Percentiles rank a stretch among this genome's conserved stretches.
Conservation (phyloP, 2,113 vertebrate genomes). For the Centrocercus urophasianus region DNA sequence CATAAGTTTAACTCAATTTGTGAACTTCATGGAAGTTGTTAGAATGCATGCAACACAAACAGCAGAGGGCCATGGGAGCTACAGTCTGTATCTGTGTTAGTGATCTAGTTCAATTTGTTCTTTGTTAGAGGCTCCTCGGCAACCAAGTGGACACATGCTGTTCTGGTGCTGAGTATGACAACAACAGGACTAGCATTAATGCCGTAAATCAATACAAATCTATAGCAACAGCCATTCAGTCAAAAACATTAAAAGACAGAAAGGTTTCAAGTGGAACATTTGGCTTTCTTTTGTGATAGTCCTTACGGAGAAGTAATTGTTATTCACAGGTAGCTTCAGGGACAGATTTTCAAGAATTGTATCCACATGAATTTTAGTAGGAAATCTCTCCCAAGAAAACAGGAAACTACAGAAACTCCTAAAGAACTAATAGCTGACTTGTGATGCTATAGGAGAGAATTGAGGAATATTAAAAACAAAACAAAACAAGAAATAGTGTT, state of each 20-base stretch:
- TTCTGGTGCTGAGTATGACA: neutral
- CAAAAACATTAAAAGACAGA: neutral
- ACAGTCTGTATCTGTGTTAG: neutral
- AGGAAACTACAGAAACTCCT: neutral
- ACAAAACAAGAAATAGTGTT: conserved; percentile 1
- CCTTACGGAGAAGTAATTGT: conserved; percentile 23
- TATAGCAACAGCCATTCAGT: neutral
- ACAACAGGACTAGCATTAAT: neutral
- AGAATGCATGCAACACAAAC: neutral
- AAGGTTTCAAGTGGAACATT: neutral
- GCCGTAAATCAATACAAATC: neutral
- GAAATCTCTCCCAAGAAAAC: neutral
- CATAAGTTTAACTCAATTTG: neutral
- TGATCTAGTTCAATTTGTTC: neutral
- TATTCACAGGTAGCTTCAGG: neutral
- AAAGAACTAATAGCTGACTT: neutral
- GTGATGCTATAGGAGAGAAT: conserved; percentile 17
- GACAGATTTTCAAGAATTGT: neutral
- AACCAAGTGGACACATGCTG: neutral
- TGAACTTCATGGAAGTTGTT: neutral
- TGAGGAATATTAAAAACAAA: neutral
- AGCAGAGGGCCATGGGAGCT: neutral
- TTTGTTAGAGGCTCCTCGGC: neutral
- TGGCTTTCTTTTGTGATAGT: neutral
- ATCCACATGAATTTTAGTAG: neutral